Base-by-base conservation (phyloP, 2,797 vertebrate species). In the Poecilia wingei region DNA sequence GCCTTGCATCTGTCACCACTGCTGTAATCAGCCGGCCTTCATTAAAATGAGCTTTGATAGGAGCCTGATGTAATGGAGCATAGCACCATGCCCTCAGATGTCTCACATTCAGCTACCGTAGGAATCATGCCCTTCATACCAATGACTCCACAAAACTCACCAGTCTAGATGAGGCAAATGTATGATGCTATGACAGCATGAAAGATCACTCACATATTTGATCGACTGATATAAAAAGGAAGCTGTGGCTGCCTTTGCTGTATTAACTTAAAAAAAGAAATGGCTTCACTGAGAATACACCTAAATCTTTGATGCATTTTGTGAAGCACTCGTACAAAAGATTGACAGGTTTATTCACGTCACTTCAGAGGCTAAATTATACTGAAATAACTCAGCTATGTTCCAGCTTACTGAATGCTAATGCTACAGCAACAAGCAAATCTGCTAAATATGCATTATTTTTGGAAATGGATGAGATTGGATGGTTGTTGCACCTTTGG, bases 1-100 rank as follows among this genome's bases (percentile, higher is more conserved):
- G 79, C 79, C 82, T 78, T 79, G 80, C 84, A 85, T 94, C 92
- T 93, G 88, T 93, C 91, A 91, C 72, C 85, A 45, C 80, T 53
- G 80, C 87, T 82, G 90, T 91, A 90, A 93, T 92, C 88, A 92
- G 80, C 82, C 78, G 13, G 82, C 78, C 86, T 90, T 90, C 89
- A 91, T 92, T 92, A 89, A 92, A 89, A 84, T 33, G 43, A 76
- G 84, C 90, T 94, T 90, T 92, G 88, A 94, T 86, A 76, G 87
- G 82, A 88, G 82, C 75, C 86, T 93, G 89, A 92, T 89, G 90
- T 91, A 86, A 94, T 77, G 83, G 76, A 76, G 81, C 75, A 83
- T 70, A 77, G 82, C 74, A 82, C 71, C 82, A 78, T 83, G 76
- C 72, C 80, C 59, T 91, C 92, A 94, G 93, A 92, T 93, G 93